Evolutionary conservation across 2,888 invertebrate species (phyloP), one percentile per base, ranked within the genome.

Genomic region (Ichneumon xanthorius): DNA sequence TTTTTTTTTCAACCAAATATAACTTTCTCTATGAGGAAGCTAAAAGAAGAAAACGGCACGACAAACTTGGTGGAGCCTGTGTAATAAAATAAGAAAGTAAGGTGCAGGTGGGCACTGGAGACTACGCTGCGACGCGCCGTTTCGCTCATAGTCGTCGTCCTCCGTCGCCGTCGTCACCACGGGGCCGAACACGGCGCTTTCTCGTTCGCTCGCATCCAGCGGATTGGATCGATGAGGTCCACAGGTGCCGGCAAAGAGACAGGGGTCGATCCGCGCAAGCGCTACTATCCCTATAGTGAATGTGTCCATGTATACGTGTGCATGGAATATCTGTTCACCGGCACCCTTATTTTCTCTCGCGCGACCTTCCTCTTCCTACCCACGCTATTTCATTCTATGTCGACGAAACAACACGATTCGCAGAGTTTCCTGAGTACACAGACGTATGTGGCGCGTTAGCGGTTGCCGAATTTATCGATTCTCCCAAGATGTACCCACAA

Each of bases 171-270:
- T 71, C 68, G 76, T 78, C 70, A 80, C 67, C 40, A 48, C 71
- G 58, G 63, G 45, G 67, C 67, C 33, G 48, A 75, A 67, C 75
- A 67, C n/a, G 77, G 77, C 63, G 40, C 73, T 67, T 48, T 70
- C 58, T 72, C 76, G 71, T 58, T 80, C 83, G 81, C 84, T 85
- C 58, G 61, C 73, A 90, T 87, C 87, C 89, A 87, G 84, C 88
- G 85, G 77, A 83, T 88, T 80, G 90, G 93, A 93, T 93, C 93
- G 93, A 93, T 93, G 93, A 91, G 92, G 93, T 93, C 93, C 92
- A 93, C 93, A 93, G 93, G 93, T 93, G 93, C 93, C 90, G 88
- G 90, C 80, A 70, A 82, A 84, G 76, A 78, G 89, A 88, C 88
- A 87, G 71, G 86, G 88, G 88, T 88, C 89, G 87, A 89, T 89